Evolutionary conservation across 2,888 invertebrate genomes (phyloP).

Genomic region (Euzetes globulus): DNA sequence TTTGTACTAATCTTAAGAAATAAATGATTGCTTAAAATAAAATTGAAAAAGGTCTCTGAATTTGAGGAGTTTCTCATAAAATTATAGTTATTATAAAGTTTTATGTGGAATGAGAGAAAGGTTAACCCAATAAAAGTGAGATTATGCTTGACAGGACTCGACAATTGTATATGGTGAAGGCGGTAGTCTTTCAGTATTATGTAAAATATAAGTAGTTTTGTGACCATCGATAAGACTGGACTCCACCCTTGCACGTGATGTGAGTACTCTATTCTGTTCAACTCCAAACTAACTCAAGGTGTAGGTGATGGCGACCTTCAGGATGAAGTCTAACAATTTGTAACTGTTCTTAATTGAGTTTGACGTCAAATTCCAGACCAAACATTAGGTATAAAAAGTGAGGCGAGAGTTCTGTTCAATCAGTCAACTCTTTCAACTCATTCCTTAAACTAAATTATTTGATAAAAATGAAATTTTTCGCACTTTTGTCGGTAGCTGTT

Average conservation of each 20-base stretch:
- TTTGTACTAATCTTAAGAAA: too few species aligned
- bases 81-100: too few species aligned
- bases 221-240: background rate
- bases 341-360: background rate
- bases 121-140: too few species aligned
- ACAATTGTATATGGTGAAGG: too few species aligned
- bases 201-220: too few species aligned
- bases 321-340: background rate
- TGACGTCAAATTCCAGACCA: background rate
- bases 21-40: too few species aligned
- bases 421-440: background rate
- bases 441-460: background rate
- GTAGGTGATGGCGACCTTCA: background rate
- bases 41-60: too few species aligned
- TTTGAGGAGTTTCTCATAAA: too few species aligned
- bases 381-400: background rate
- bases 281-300: background rate
- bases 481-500: constrained; percentile 2
- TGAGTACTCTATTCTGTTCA: background rate
- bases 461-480: constrained; percentile 31
- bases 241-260: background rate
- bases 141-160: too few species aligned
- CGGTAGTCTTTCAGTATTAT: too few species aligned
- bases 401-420: background rate
- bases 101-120: too few species aligned